Evolutionary conservation across 2,797 vertebrate species (phyloP), one percentile per base, ranked within the genome.

Genomic region (Leptodactylus fallax): DNA sequence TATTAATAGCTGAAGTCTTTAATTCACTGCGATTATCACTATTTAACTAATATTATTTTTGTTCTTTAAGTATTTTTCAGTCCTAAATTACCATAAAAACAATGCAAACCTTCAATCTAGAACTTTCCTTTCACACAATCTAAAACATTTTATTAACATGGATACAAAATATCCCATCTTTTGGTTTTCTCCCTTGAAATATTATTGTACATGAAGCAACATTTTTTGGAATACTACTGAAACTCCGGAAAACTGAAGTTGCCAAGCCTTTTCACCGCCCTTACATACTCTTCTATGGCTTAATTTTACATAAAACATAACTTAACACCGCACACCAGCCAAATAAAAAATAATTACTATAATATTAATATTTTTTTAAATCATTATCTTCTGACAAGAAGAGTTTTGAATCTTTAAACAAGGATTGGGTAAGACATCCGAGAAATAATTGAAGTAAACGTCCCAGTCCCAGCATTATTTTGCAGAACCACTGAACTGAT

Each of bases 401-500:
- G 23, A 51, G 16, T n/a, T 13, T 56, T 55, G 13, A 83, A 85
- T 89, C 88, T 87, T 86, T 94, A 93, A 94, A 93, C 93, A 92
- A 91, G 92, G 91, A 19, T 21, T 71, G 14, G 91, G 83, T 63
- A 51, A 13, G 23, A 92, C 91, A 89, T 90, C 90, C 89, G 63
- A 53, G 60, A n/a, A n/a, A n/a, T n/a, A n/a, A n/a, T n/a, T 60
- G 72, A 19, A 55, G 23, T 21, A 27, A 88, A 90, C 72, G 86
- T 74, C 86, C 96, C 94, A 96, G 90, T 98, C 91, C 98, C 96
- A 82, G 98, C 97, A 19, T 91, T 90, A 87, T 94, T 89, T 96
- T 97, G 97, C 92, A 99, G 95, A 87, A 99, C 97, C 97, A n/a
- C 98, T 99, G 95, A 99, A 99, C 95, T 99, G 98, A 92, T 99